Base-by-base conservation (phyloP, 2,888 invertebrate species). In the Panopea generosa region DNA sequence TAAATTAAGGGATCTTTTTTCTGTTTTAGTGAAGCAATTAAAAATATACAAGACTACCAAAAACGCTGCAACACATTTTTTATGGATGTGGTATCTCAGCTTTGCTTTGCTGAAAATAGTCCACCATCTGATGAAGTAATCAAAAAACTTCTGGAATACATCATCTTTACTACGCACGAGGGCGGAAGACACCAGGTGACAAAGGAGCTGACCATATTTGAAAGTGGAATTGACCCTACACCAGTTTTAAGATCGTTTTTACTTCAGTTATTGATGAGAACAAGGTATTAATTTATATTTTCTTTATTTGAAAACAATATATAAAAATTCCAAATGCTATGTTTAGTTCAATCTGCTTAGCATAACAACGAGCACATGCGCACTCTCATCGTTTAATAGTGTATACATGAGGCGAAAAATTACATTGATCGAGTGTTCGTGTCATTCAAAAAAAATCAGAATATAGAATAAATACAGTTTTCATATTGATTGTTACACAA, bases 221-320 rank as follows among this genome's bases (percentile, higher is more conserved):
- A 84, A 33, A 85, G n/a, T 6, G 45, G 45, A 4, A 45, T 45
- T 45, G 45, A 45, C 20, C 45, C 45, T n/a, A 45, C 6, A 7
- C 90, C 89, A n/a, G 89, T 90, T 1, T 83, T 90, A 4, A 68
- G 90, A 33, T 89, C 88, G 4, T 88, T 89, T 57, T 69, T 89
- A 26, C 80, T 90, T 6, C 87, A 90, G 61, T 83, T 88, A 26
- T 80, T 90, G n/a, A 84, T 90, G 24, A 69, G 80, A 52, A 78
- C 86, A 57, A 84, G 81, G 88, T 88, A 72, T 55, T 40, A 18
- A 45, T 45, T 18, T 4, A 16, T 45, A 16, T 20, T 6, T 45
- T 45, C 20, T n/a, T 33, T 33, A 4, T 33, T 33, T 33, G n/a
- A n/a, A n/a, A n/a, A n/a, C n/a, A n/a, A n/a, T n/a, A n/a, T n/a